Evolutionary conservation across 1,140 invertebrate genomes (phyloP).

Genomic region (Trichonephila clavata): DNA sequence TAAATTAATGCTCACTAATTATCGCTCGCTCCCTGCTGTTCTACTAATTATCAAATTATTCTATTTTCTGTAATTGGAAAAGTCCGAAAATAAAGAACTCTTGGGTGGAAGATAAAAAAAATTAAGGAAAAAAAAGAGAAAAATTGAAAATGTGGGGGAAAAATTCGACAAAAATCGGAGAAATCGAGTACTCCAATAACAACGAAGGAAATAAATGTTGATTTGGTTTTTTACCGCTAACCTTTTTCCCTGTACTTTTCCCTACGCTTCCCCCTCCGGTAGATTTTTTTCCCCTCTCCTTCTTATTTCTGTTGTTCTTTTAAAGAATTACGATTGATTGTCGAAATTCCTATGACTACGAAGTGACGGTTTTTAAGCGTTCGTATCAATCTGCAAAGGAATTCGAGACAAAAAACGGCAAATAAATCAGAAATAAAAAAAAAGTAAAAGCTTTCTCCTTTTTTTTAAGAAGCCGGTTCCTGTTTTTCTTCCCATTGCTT

Average conservation of each 20-base stretch:
- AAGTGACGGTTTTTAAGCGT: slow-evolving; percentile 74
- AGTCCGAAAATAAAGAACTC: slow-evolving; percentile 74
- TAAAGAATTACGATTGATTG: slow-evolving; percentile 75
- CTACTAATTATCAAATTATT: slow-evolving; percentile 76
- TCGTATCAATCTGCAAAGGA: slow-evolving; percentile 67
- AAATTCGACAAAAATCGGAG: slow-evolving; percentile 41
- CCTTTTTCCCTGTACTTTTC: slow-evolving; percentile 4
- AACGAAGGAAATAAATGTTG: slow-evolving; percentile 72
- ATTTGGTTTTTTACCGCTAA: slow-evolving; percentile 37
- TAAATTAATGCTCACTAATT: slow-evolving; percentile 74
- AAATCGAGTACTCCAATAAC: slow-evolving; percentile 68
- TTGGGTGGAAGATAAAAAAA: slow-evolving; percentile 35
- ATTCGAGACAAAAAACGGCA: slow-evolving; percentile 64
- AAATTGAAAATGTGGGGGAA: slow-evolving; percentile 55
- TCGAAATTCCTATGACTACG: slow-evolving; percentile 73
- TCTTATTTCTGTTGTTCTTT: slow-evolving; percentile 65
- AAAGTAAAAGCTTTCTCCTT: slow-evolving; percentile 21
- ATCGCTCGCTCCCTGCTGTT: slow-evolving; percentile 50
- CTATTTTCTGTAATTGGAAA: slow-evolving; percentile 76
- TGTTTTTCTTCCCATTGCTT: background rate
- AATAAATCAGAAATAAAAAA: slow-evolving; percentile 68
- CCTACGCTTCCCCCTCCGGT: slow-evolving; percentile 5
- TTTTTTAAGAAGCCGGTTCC: background rate
- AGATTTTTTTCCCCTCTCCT: slow-evolving; percentile 28
- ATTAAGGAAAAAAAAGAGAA: slow-evolving; percentile 19